Percentiles rank a stretch among this genome's conserved stretches.
These are phyloP conservation scores for Rhinoderma darwinii DNA, from an alignment of 2,113 vertebrate genomes.

Conservation along the genomic window DNA sequence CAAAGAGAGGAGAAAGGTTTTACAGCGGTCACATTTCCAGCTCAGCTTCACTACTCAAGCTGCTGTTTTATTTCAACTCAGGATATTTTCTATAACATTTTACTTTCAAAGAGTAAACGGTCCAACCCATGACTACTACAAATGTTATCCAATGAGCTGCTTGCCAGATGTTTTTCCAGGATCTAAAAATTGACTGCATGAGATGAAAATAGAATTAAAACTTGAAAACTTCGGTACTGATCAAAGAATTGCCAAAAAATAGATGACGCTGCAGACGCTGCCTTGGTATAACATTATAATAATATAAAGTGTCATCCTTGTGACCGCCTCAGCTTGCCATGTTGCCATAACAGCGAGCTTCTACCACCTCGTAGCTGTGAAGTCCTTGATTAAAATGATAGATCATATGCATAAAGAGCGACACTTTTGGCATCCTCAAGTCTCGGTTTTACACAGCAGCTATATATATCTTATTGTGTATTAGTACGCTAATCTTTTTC, in stretches of 20 bases:
- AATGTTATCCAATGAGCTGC: background rate
- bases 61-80: background rate
- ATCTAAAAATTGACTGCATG: background rate
- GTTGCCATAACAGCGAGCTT: conserved; percentile 48
- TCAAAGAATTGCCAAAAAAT: background rate
- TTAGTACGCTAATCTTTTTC: background rate
- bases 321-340: conserved; percentile 34
- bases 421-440: background rate
- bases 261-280: background rate
- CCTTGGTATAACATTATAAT: background rate
- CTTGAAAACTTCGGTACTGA: background rate
- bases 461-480: conserved; percentile 3
- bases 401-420: conserved; percentile 42
- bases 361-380: conserved; percentile 37
- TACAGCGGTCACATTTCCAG: background rate
- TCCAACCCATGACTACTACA: background rate
- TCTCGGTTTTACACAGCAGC: background rate
- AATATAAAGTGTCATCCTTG: conserved; percentile 36
- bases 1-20: background rate
- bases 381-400: conserved; percentile 50
- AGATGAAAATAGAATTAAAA: background rate
- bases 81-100: background rate
- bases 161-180: background rate
- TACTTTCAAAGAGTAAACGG: background rate
- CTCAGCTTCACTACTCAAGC: background rate